These are phyloP conservation scores for Formica exsecta DNA, from an alignment of 1,140 invertebrate genomes.

Conservation along the genomic window DNA sequence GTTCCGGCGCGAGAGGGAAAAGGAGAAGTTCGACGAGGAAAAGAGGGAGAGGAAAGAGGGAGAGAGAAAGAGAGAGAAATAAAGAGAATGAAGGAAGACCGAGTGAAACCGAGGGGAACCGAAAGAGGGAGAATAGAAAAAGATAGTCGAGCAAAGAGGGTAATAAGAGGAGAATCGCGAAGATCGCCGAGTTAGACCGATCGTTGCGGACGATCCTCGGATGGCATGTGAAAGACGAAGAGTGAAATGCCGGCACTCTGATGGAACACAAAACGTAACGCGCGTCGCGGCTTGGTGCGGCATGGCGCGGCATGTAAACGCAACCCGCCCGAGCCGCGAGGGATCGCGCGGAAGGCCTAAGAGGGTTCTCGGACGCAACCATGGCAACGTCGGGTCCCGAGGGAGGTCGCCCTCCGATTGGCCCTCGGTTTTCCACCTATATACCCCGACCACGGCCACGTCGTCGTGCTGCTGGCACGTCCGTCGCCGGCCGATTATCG, in stretches of 20 bases:
- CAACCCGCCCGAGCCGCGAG: conserved; percentile 73
- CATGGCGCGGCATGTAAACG: conserved; percentile 73
- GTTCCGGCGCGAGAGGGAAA: conserved; percentile 71
- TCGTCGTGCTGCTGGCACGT: conserved; percentile 55
- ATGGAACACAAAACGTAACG: conserved; percentile 12
- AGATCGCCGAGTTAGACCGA: conserved; percentile 49
- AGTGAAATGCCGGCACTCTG: conserved; percentile 37
- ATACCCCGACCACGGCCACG: conserved; percentile 72
- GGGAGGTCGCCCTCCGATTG: conserved; percentile 86
- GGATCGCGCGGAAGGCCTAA: conserved; percentile 84
- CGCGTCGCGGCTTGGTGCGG: conserved; percentile 56
- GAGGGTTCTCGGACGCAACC: conserved; percentile 85
- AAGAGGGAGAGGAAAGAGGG: conserved; percentile 37
- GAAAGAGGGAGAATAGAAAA: conserved; percentile 39
- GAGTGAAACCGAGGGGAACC: conserved; percentile 6
- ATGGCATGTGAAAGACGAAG: conserved; percentile 32
- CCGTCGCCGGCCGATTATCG: conserved; percentile 71
- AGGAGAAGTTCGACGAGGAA: conserved; percentile 54
- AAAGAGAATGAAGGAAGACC: background rate
- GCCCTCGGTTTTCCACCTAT: conserved; percentile 85
- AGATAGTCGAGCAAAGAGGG: conserved; percentile 28
- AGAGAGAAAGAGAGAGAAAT: background rate
- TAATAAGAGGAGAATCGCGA: conserved; percentile 28
- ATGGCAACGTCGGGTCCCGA: conserved; percentile 86
- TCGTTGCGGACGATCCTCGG: conserved; percentile 54